A percentile compares a stretch with the other conserved stretches of the same genome.
Evolutionary conservation across 2,113 vertebrate species (phyloP).

Genomic region (Melanerpes aurifrons): DNA sequence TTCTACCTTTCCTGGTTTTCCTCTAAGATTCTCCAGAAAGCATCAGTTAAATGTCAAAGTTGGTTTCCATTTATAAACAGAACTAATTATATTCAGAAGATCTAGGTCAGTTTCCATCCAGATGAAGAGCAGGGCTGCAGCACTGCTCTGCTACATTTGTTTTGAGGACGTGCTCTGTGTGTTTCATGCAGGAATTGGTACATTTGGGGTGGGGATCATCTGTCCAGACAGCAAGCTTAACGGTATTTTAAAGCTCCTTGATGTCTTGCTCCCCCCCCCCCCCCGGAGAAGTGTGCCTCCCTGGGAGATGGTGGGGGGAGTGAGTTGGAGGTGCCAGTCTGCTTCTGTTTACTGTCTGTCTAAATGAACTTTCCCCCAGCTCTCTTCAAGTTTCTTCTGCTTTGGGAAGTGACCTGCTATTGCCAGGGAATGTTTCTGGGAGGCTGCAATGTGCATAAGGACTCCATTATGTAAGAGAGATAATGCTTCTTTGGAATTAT

Average conservation of each 20-base stretch:
- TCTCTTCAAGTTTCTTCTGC: conserved; percentile 5
- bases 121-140: neutral
- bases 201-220: conserved; percentile 10
- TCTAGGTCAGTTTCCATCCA: conserved; percentile 55
- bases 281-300: neutral
- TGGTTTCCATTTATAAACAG: conserved; percentile 61
- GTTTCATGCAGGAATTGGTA: neutral
- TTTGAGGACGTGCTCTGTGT: neutral
- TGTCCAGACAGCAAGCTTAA: neutral
- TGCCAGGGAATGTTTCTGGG: conserved; percentile 61
- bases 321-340: neutral
- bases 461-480: conserved; percentile 56
- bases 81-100: conserved; percentile 57
- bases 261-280: neutral
- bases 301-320: neutral
- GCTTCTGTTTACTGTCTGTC: conserved; percentile 25
- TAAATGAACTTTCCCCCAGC: conserved; percentile 34
- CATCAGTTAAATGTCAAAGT: conserved; percentile 60
- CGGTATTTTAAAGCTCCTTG: neutral
- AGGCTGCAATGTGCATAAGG: conserved; percentile 41
- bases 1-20: neutral
- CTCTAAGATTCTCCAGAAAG: conserved; percentile 14
- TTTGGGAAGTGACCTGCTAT: neutral
- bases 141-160: neutral
- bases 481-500: conserved; percentile 9